Evolutionary conservation across 2,888 invertebrate species (phyloP), one percentile per base, ranked within the genome.

Genomic region (Acleris sparsana): DNA sequence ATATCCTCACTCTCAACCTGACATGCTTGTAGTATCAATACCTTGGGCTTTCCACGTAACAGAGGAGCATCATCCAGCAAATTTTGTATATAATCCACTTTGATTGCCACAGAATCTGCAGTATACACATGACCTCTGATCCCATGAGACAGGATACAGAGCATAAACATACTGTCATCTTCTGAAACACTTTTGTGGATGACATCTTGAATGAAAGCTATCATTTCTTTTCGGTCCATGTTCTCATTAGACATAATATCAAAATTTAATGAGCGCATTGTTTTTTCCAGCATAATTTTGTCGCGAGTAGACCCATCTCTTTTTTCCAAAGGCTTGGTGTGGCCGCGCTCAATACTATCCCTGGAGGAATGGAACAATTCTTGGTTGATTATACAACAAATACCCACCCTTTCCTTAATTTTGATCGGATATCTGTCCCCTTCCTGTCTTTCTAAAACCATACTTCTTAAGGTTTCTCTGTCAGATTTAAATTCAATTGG

Each of bases 121-220:
- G 90, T 87, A 80, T 80, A 92, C 0, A 92, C 79, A 75, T 89
- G 85, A 0, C 87, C 92, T 67, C 79, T 83, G 1, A 89, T 85
- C 46, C 92, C 92, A 79, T 92, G 92, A 53, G 92, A 92, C 20
- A 92, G 72, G 70, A 92, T 86, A 71, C 91, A 92, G 11, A 92
- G 72, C 79, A 92, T 84, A 60, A 92, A 92, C 48, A 91, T 78
- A 72, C 92, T 92, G 64, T 91, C 88, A 43, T 86, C 78, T 57
- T 73, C 66, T 43, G 67, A 70, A 17, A 89, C 82, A 71, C 81
- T 74, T 48, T 82, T 73, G 55, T 74, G 76, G 46, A 91, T 73
- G 5, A 83, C 78, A 66, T 82, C 72, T 74, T 81, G 85, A 2
- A 92, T 85, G 65, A 78, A 85, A 53, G 79, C 58, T 46, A 85